Percentiles rank a stretch among this genome's conserved stretches.
These are phyloP conservation scores for Aricia agestis DNA, from an alignment of 1,140 invertebrate genomes.

Conservation along the genomic window DNA sequence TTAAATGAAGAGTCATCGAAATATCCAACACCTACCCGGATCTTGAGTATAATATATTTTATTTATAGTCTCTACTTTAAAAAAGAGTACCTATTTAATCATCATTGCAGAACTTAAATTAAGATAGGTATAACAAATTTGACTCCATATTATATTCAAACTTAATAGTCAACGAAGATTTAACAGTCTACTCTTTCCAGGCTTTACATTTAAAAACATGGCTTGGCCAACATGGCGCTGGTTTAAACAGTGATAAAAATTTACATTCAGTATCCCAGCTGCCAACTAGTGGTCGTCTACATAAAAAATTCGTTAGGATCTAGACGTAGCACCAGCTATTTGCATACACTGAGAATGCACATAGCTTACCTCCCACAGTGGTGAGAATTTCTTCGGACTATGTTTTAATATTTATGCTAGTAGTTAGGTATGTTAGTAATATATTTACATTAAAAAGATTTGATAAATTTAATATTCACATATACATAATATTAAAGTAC, in stretches of 20 bases:
- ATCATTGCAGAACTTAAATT: too few species aligned
- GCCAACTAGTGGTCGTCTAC: neutral
- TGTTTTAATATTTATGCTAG: too few species aligned
- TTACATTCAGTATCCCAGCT: neutral
- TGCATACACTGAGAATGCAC: neutral
- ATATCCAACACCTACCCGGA: conserved; percentile 1
- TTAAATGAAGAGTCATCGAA: conserved; percentile 5
- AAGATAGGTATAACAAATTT: too few species aligned
- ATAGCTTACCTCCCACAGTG: neutral
- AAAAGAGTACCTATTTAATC: too few species aligned
- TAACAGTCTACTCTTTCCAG: neutral
- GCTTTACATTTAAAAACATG: neutral
- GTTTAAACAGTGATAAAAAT: neutral
- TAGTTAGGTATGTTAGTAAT: too few species aligned
- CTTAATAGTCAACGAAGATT: too few species aligned
- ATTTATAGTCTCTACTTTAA: neutral
- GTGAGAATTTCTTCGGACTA: neutral
- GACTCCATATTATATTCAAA: too few species aligned
- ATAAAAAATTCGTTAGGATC: conserved; percentile 2
- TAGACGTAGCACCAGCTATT: neutral
- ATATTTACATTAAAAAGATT: too few species aligned
- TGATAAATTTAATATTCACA: too few species aligned
- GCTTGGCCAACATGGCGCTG: neutral
- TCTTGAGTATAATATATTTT: neutral
- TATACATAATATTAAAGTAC: too few species aligned